These are phyloP conservation scores for Hemicrepidius hirtus DNA, from an alignment of 2,888 invertebrate genomes.

Conservation along the genomic window DNA sequence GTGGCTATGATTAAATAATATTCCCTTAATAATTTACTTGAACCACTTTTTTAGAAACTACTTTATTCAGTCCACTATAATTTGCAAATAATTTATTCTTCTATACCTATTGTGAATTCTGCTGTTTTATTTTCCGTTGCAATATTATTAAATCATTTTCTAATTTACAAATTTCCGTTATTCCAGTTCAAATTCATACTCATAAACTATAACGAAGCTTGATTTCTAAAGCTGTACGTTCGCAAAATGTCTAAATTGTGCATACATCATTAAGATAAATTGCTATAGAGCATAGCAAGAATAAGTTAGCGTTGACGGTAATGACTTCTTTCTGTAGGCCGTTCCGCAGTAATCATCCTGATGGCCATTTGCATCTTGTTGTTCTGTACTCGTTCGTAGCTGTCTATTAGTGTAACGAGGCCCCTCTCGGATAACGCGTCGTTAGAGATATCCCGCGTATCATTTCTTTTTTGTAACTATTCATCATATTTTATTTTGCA, in stretches of 20 bases:
- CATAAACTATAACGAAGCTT: slow-evolving; percentile 4
- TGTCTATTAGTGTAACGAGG: slow-evolving; percentile 59
- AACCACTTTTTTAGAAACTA: too few relatives aligned
- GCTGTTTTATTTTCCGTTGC: too few relatives aligned
- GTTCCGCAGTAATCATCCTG: slow-evolving; percentile 48
- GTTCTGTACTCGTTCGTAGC: slow-evolving; percentile 54
- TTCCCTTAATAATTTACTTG: too few relatives aligned
- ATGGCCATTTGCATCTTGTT: slow-evolving; percentile 57
- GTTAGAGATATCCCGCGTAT: slow-evolving; percentile 41
- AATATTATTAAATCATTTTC: too few relatives aligned
- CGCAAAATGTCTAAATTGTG: slow-evolving; percentile 32
- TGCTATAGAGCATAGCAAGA: slow-evolving; percentile 28
- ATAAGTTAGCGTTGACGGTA: slow-evolving; percentile 41
- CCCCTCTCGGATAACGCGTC: slow-evolving; percentile 44
- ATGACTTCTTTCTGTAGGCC: slow-evolving; percentile 47
- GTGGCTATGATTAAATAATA: too few relatives aligned
- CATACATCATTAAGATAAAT: slow-evolving; percentile 44
- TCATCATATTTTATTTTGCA: slow-evolving; percentile 25
- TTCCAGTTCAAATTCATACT: neutral
- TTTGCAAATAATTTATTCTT: too few relatives aligned
- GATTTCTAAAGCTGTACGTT: slow-evolving; percentile 21
- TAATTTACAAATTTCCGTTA: too few relatives aligned
- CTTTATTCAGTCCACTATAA: too few relatives aligned
- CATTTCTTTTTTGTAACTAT: slow-evolving; percentile 17
- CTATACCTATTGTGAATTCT: too few relatives aligned